A percentile compares a stretch with the other conserved stretches of the same genome.
Evolutionary conservation across 1,140 invertebrate genomes (phyloP).

Genomic region (Pomacea maculata): DNA sequence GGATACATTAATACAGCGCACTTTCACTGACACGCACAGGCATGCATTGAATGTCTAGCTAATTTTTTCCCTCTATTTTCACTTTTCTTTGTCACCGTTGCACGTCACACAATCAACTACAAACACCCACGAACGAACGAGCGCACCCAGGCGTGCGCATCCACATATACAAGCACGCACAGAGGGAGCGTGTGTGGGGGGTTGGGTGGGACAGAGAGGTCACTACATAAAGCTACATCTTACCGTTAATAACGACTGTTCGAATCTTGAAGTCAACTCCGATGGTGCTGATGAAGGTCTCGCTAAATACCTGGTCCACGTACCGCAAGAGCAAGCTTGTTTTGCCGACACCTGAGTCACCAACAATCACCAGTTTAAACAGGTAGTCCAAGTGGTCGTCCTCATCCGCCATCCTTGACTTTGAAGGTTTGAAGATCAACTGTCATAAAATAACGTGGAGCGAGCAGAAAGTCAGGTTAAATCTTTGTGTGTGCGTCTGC

Average conservation of each 20-base stretch:
- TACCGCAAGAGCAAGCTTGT: slow-evolving; percentile 87
- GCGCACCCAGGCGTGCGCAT: background rate
- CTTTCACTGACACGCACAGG: no score
- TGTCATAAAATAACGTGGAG: background rate
- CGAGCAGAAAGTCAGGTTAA: background rate
- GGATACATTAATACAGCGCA: no score
- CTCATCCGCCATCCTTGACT: background rate
- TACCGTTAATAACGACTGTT: slow-evolving; percentile 11
- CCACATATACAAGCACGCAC: background rate
- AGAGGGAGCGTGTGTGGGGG: background rate
- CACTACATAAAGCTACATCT: background rate
- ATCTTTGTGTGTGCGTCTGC: background rate
- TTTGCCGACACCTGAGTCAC: slow-evolving; percentile 89
- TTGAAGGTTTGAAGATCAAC: background rate
- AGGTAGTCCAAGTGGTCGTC: slow-evolving; percentile 9
- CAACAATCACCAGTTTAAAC: slow-evolving; percentile 72
- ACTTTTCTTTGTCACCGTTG: no score
- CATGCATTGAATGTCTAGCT: no score
- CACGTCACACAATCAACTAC: background rate
- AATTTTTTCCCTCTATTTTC: no score
- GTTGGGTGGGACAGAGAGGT: no score
- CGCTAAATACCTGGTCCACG: slow-evolving; percentile 17
- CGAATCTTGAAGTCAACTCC: slow-evolving; percentile 23
- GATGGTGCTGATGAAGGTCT: slow-evolving; percentile 25
- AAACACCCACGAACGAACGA: background rate